Percentiles rank a stretch among this genome's conserved stretches.
These are phyloP conservation scores for Sebastes vulpes DNA, from an alignment of 2,797 vertebrate species.

Conservation along the genomic window DNA sequence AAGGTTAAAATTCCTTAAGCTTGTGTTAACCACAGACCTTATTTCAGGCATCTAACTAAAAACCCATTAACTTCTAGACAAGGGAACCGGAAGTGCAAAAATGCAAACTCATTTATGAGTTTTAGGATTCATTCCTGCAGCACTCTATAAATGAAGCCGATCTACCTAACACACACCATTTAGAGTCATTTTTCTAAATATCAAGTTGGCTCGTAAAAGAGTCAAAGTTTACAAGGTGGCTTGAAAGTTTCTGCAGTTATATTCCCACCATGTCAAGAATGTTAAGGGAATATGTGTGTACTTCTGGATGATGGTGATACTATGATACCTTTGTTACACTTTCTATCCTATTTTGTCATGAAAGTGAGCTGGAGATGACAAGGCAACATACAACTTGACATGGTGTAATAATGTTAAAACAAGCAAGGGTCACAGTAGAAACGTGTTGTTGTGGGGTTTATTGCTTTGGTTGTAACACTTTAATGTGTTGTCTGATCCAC, in stretches of 20 bases:
- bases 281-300: neutral
- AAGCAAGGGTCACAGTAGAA: neutral
- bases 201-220: neutral
- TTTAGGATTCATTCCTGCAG: neutral
- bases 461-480: neutral
- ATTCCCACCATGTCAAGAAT: neutral
- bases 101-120: neutral
- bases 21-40: neutral
- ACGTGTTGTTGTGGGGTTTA: neutral
- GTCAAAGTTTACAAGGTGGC: neutral
- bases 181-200: neutral
- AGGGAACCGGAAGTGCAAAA: neutral
- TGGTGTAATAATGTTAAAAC: neutral
- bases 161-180: neutral
- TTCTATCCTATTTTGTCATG: neutral
- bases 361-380: neutral
- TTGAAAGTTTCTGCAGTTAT: neutral
- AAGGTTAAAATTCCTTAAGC: neutral
- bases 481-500: conserved; percentile 39
- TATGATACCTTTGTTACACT: neutral
- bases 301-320: neutral
- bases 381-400: too few relatives aligned
- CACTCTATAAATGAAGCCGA: neutral
- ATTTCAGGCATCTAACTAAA: neutral
- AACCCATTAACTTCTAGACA: neutral